Conservation (phyloP, 2,888 invertebrate species). For the Rotaria sp. region DNA sequence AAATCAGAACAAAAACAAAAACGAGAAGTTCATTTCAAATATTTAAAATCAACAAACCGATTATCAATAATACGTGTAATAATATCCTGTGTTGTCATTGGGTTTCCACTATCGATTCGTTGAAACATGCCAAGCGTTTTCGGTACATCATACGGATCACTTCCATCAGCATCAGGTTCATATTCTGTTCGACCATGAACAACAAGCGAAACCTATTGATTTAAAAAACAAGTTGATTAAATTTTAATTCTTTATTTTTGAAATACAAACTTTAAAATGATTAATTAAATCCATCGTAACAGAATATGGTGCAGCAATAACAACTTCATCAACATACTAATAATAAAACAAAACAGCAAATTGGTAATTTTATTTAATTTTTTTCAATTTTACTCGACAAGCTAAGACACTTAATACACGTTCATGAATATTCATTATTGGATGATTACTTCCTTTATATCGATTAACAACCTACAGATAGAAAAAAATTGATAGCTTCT, state of each 20-base stretch:
- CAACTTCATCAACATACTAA: slow-evolving; percentile 91
- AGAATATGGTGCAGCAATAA: slow-evolving; percentile 91
- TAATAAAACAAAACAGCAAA: too few species aligned
- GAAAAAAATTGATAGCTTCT: not conserved
- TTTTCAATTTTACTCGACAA: slow-evolving; percentile 68
- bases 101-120: slow-evolving; percentile 71
- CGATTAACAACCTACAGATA: slow-evolving; percentile 52
- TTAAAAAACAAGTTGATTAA: not conserved
- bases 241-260: not conserved
- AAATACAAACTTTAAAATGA: slow-evolving; percentile 63
- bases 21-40: too few species aligned
- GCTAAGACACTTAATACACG: slow-evolving; percentile 89
- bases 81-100: slow-evolving; percentile 89
- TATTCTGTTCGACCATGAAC: slow-evolving; percentile 72
- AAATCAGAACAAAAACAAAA: not conserved
- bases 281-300: slow-evolving; percentile 86
- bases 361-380: not conserved
- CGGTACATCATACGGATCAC: slow-evolving; percentile 73
- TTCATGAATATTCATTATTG: slow-evolving; percentile 98
- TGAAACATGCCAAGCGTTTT: slow-evolving; percentile 71
- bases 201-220: slow-evolving; percentile 57
- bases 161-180: slow-evolving; percentile 65
- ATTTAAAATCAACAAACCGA: slow-evolving; percentile 57
- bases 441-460: slow-evolving; percentile 71
- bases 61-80: slow-evolving; percentile 88